A percentile compares a stretch with the other conserved stretches of the same genome.
phyloP scores from a whole-genome alignment of 2,113 vertebrate genomes.

The Coryphaenoides rupestris region DNA sequence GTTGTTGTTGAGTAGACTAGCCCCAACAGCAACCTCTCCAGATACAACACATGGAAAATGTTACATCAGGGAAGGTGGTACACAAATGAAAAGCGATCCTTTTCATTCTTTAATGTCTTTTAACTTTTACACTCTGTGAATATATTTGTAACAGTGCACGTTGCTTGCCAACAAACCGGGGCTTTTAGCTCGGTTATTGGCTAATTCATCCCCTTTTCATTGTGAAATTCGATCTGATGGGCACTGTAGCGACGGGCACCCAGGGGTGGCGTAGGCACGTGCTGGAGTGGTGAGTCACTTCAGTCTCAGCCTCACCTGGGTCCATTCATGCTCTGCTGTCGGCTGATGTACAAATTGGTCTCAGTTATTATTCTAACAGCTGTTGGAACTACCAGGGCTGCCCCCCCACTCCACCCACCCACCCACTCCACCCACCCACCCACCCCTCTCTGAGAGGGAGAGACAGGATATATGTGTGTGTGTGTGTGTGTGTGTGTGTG shows the following conservation, averaged over 20 bases:
- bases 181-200: conserved; percentile 25
- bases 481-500: too few relatives aligned
- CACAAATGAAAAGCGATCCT: neutral
- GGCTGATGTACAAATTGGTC: conserved; percentile 55
- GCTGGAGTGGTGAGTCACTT: neutral
- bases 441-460: too few relatives aligned
- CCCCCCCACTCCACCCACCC: too few relatives aligned
- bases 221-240: conserved; percentile 23
- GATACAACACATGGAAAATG: neutral
- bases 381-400: conserved; percentile 38
- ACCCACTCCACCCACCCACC: too few relatives aligned
- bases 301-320: neutral
- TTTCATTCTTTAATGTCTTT: too few relatives aligned
- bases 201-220: conserved; percentile 27
- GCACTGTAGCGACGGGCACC: too few relatives aligned
- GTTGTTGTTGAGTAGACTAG: too few relatives aligned
- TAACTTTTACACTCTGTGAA: neutral
- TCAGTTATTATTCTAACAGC: conserved; percentile 54
- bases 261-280: too few relatives aligned
- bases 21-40: too few relatives aligned
- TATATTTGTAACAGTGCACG: neutral
- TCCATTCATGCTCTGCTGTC: neutral
- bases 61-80: neutral
- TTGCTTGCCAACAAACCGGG: conserved; percentile 10
- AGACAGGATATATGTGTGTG: too few relatives aligned